Evolutionary conservation across 2,888 invertebrate genomes (phyloP).

Genomic region (Amphipyra tragopoginis): DNA sequence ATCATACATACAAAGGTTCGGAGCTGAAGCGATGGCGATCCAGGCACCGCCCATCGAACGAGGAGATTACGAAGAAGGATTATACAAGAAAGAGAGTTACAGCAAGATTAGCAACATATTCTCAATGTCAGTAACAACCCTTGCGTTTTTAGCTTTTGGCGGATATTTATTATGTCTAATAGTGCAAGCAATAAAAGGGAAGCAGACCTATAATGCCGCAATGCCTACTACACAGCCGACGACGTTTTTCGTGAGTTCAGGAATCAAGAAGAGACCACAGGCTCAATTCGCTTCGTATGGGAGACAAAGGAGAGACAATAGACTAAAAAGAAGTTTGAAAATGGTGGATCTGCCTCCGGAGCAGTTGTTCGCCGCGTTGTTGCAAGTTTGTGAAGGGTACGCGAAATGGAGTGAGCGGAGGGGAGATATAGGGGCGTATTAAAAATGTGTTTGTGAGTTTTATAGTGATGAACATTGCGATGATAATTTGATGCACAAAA

Average conservation of each 20-base stretch:
- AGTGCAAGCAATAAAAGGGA: conserved; percentile 93
- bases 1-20: conserved; percentile 73
- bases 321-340: conserved; percentile 63
- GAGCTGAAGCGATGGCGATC: conserved; percentile 83
- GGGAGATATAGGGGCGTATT: conserved; percentile 25
- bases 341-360: conserved; percentile 80
- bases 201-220: conserved; percentile 79
- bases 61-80: conserved; percentile 85
- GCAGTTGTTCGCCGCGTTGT: conserved; percentile 85
- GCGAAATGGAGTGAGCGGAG: conserved; percentile 82
- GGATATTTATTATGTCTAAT: conserved; percentile 95
- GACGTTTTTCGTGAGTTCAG: conserved; percentile 79
- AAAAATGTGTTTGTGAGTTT: neutral
- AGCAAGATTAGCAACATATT: conserved; percentile 93
- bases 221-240: conserved; percentile 74
- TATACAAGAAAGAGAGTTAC: conserved; percentile 84
- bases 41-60: conserved; percentile 77
- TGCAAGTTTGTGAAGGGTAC: conserved; percentile 90
- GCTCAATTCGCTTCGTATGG: conserved; percentile 80
- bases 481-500: too few relatives aligned
- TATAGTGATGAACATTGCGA: neutral
- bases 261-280: conserved; percentile 84
- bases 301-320: conserved; percentile 70
- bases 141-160: conserved; percentile 95
- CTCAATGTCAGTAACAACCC: conserved; percentile 93